Base-by-base conservation (phyloP, 1,140 invertebrate species). In the Lepidotrigona ventralis region DNA sequence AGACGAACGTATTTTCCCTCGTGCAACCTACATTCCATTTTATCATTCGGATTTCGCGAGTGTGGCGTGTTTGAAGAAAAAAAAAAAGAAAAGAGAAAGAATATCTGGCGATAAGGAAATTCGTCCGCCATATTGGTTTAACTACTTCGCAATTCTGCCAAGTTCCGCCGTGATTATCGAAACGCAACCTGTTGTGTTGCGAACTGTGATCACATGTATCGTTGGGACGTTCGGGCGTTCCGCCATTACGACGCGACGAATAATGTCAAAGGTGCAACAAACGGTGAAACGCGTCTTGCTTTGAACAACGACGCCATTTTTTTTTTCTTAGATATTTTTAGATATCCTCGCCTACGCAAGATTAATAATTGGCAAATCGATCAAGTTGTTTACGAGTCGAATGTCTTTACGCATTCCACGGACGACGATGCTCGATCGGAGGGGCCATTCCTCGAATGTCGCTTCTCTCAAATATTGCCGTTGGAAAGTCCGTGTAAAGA, bases 21-120 rank as follows among this genome's bases (percentile, higher is more conserved):
- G 58, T 78, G 63, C 64, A 82, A 77, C 72, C 85, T 83, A 82
- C 63, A 86, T 86, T 77, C 54, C 79, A 63, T 77, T 86, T 86
- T 79, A 86, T 79, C 79, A 64, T 46, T 58, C 23, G 46, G 21
- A 58, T 53, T 82, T 77, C 73, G 79, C 29, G 85, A 66, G 29
- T 53, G 54, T 53, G 14, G 74, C 53, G 64, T 15, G 80, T 33
- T n/a, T 9, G 4, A 51, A 79, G 51, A 51, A 69, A 77, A 51
- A 46, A 46, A 46, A 46, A 0, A 46, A 46, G 6, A 46, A 46
- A 46, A 39, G 3, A 39, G 6, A 0, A 68, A 66, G 46, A 68
- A 58, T 72, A 56, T 74, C 51, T 39, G 12, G 23, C 60, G 80
- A 82, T 82, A 82, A 77, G 80, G 51, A 66, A 51, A 60, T 69